phyloP scores from a whole-genome alignment of 2,888 invertebrate genomes.

The Eurois occulta region DNA sequence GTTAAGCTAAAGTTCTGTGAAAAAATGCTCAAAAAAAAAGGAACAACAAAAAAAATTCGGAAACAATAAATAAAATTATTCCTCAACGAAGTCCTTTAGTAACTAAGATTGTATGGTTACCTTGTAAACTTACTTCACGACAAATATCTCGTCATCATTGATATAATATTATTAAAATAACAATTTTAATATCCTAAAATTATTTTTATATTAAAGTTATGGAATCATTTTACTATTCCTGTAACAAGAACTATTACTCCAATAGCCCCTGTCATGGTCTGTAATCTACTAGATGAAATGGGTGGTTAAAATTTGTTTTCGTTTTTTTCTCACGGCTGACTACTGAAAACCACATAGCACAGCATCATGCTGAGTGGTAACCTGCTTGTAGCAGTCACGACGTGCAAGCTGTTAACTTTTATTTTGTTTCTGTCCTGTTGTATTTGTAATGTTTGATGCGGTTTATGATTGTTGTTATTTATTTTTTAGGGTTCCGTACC shows the following conservation, averaged over 20 bases:
- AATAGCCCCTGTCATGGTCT: conserved; percentile 92
- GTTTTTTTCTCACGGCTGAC: too few relatives aligned
- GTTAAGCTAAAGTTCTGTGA: conserved; percentile 85
- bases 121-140: conserved; percentile 92
- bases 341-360: too few relatives aligned
- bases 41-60: conserved; percentile 92
- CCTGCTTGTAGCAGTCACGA: too few relatives aligned
- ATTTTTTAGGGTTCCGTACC: too few relatives aligned
- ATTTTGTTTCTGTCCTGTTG: too few relatives aligned
- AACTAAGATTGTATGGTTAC: conserved; percentile 91
- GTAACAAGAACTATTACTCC: conserved; percentile 90
- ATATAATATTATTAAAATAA: too few relatives aligned
- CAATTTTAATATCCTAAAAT: too few relatives aligned
- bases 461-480: too few relatives aligned
- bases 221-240: conserved; percentile 92
- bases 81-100: conserved; percentile 91
- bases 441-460: too few relatives aligned
- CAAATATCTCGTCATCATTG: conserved; percentile 49
- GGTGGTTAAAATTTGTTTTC: conserved; percentile 90
- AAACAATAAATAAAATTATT: conserved; percentile 94
- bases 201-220: conserved; percentile 72
- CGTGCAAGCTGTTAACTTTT: too few relatives aligned
- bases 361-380: too few relatives aligned
- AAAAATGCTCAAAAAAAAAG: conserved; percentile 91
- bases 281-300: conserved; percentile 92